Base-by-base conservation (phyloP, 2,888 invertebrate species). In the Xylophagus ater region DNA sequence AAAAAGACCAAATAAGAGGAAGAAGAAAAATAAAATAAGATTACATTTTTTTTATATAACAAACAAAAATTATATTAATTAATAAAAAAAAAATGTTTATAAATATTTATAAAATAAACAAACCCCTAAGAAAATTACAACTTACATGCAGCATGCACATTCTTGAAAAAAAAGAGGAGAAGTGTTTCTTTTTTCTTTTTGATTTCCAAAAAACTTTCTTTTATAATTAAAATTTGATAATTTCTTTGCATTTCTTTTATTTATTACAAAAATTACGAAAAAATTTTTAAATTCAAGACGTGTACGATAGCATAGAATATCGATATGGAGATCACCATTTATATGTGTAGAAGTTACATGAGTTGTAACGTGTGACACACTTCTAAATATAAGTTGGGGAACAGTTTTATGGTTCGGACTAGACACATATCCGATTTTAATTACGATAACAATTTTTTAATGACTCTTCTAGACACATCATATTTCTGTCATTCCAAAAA, bases 171-270 rank as follows among this genome's bases (percentile, higher is more conserved):
- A 34, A 28, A 59, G 54, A 62, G 64, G 64, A 62, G 62, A 60
- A 62, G 64, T 62, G 62, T 63, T 63, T 62, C 61, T 59, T 56
- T 59, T 42, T 45, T 48, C 31, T 44, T 35, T 31, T 34, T 25
- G 41, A 45, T 50, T 43, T 49, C 37, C 39, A 46, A n/a, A n/a
- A n/a, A n/a, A n/a, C n/a, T n/a, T n/a, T n/a, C 23, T 24, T 4
- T 34, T 26, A 24, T 18, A 9, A 19, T 21, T 21, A 36, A 37
- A 30, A 31, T 37, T 31, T 37, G 15, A 37, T 31, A 19, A 18
- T 31, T n/a, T n/a, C 19, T 31, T 31, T 14, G n/a, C 12, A 19
- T 31, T 7, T 31, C 6, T 31, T 19, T 19, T 19, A 18, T 18
- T 18, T 18, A 31, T 31, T 18, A 31, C 12, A n/a, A 15, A 25